A percentile compares a stretch with the other conserved stretches of the same genome.
phyloP scores from a whole-genome alignment of 2,113 vertebrate species.

The Murina feae region DNA sequence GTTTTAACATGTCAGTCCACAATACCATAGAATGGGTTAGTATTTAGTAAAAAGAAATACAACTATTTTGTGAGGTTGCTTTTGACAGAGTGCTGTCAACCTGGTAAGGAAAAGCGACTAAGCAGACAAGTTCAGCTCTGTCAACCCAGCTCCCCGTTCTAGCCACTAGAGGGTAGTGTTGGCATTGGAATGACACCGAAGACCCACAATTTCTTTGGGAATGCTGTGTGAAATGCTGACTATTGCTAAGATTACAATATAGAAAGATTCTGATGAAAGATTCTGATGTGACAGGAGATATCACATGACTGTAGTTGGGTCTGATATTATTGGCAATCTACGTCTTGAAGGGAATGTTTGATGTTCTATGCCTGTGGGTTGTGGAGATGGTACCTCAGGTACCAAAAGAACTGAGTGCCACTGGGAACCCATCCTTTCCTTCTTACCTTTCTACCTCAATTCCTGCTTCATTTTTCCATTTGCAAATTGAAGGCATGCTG shows the following conservation, averaged over 20 bases:
- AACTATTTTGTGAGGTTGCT: background rate
- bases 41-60: background rate
- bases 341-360: background rate
- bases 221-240: background rate
- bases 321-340: background rate
- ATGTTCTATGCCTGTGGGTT: background rate
- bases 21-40: background rate
- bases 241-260: background rate
- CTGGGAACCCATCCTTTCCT: background rate
- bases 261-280: slow-evolving; percentile 2
- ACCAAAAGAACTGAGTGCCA: background rate
- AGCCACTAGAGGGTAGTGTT: slow-evolving; percentile 70
- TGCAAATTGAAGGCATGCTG: background rate
- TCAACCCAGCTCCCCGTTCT: background rate
- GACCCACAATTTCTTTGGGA: background rate
- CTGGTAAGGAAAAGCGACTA: background rate
- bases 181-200: slow-evolving; percentile 46
- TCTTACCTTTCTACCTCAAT: background rate
- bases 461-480: background rate
- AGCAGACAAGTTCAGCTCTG: background rate
- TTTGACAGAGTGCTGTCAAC: background rate
- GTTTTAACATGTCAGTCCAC: background rate
- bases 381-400: background rate
- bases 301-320: background rate
- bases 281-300: background rate